These are phyloP conservation scores for Hydrochoerus hydrochaeris DNA, from an alignment of 2,113 vertebrate species.

Conservation along the genomic window DNA sequence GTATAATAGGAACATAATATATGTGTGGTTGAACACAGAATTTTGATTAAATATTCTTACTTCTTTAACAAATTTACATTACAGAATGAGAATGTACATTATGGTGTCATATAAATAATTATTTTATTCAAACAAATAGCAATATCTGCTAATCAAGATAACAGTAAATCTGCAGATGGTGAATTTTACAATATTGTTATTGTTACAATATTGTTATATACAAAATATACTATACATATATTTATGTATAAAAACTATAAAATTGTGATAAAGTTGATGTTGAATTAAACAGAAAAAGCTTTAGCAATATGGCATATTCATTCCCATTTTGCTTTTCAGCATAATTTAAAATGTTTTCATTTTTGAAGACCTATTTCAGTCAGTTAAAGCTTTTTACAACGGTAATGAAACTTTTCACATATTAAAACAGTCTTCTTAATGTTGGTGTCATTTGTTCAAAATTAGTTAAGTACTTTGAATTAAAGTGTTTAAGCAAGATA, in stretches of 20 bases:
- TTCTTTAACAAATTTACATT: conserved; percentile 57
- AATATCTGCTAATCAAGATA: conserved; percentile 44
- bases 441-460: not conserved
- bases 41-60: conserved; percentile 50
- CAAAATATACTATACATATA: not conserved
- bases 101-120: conserved; percentile 30
- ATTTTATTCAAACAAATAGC: conserved; percentile 48
- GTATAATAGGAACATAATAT: not conserved
- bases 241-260: not conserved
- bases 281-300: conserved; percentile 42
- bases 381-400: not conserved
- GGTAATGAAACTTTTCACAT: not conserved
- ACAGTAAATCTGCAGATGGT: not conserved
- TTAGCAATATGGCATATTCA: not conserved
- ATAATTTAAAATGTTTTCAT: not conserved
- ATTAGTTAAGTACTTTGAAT: conserved; percentile 6
- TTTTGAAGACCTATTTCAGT: not conserved
- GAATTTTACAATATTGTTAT: conserved; percentile 44
- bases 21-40: not conserved
- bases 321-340: not conserved
- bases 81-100: conserved; percentile 48
- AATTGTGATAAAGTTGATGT: conserved; percentile 8
- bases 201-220: conserved; percentile 46
- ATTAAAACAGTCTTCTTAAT: conserved; percentile 20
- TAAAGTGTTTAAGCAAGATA: conserved; percentile 1